phyloP scores from a whole-genome alignment of 92 coral and sea anemone species.

The Phymanthus crucifer region DNA sequence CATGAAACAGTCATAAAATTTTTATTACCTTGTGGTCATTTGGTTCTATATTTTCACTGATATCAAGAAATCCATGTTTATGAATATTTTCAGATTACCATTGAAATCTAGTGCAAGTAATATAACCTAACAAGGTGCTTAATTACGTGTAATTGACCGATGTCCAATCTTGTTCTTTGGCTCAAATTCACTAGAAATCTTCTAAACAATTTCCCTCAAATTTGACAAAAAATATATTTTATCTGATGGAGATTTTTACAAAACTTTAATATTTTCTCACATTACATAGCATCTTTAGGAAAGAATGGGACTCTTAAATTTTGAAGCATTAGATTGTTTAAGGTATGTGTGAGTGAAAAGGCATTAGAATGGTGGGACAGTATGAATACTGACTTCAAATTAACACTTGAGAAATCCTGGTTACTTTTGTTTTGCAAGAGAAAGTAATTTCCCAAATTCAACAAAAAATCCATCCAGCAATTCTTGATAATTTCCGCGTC shows the following conservation, averaged over 20 bases:
- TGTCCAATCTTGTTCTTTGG: neutral
- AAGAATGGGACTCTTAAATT: neutral
- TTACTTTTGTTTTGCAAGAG: neutral
- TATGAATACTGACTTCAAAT: neutral
- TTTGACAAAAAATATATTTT: neutral
- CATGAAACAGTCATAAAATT: neutral
- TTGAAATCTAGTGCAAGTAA: constrained; percentile 1
- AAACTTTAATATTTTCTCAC: neutral
- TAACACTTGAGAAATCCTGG: neutral
- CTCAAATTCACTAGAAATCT: constrained; percentile 2
- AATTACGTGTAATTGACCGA: constrained; percentile 4
- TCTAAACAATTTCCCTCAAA: neutral
- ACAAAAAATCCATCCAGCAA: neutral
- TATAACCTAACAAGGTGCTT: constrained; percentile 9
- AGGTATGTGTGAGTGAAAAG: neutral
- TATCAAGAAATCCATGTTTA: neutral
- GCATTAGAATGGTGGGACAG: neutral
- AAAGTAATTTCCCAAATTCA: neutral
- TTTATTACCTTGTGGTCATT: neutral
- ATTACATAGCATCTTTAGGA: neutral
- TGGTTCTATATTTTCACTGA: neutral
- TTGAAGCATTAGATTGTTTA: neutral
- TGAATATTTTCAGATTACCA: neutral
- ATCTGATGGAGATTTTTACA: neutral
- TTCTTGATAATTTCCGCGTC: too few species aligned